Evolutionary conservation across 1,140 invertebrate species (phyloP), one percentile per base, ranked within the genome.

Genomic region (Zelostemma sp.): DNA sequence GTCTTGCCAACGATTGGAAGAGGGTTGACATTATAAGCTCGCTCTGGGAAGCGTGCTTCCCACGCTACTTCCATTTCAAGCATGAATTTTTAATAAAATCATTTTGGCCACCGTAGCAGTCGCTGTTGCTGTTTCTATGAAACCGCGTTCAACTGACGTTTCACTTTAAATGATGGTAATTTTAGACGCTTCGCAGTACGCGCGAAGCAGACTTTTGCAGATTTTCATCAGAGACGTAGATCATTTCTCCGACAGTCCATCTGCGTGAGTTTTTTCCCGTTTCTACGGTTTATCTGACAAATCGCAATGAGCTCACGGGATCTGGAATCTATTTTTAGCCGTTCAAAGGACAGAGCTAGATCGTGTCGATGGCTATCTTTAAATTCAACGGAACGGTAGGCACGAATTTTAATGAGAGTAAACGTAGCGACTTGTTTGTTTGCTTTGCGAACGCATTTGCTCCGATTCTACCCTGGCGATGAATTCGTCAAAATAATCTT

Each of bases 21-120:
- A 76, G 60, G 72, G 72, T 76, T 75, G 75, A 77, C 75, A 72
- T 68, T 41, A 43, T 68, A 72, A 76, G 62, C 57, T 38, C 38
- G 25, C 61, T 61, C 56, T 60, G 21, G 54, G 54, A 64, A 61
- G 8, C 57, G 18, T 47, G 43, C 50, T 68, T 73, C 60, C 49
- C 56, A 71, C 57, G 64, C 66, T 67, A 74, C 53, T 78, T 77
- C 62, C 67, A 56, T 64, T 64, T 60, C 35, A 25, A 8, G 51
- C 50, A 51, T 77, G 69, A 75, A 78, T 72, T 78, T 78, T 80
- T 77, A 74, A 79, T 74, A 74, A 76, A 73, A 78, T 78, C 71
- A 65, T 45, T 54, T 49, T 56, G 33, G 38, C 56, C 46, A 63
- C 51, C 6, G 14, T 38, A 9, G 35, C 35, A n/a, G 35, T 38